Evolutionary conservation across 1,140 invertebrate species (phyloP).

Genomic region (Zaprionus ghesquierei): DNA sequence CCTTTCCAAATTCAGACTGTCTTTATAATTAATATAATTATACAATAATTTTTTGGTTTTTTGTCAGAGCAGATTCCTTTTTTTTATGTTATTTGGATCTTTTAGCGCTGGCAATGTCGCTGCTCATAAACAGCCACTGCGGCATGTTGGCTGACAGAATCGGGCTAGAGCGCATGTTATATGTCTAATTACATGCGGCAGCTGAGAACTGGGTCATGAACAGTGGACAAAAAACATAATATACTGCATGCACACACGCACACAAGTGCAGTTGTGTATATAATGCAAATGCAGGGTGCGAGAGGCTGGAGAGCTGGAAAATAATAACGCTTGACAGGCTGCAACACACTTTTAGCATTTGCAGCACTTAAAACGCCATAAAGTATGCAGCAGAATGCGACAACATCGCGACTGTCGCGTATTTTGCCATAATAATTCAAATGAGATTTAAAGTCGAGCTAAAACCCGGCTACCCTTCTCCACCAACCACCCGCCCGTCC

Average conservation of each 20-base stretch:
- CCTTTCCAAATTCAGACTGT: too few species aligned
- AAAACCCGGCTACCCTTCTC: background rate
- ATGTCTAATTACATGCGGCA: conserved; percentile 53
- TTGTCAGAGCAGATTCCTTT: background rate
- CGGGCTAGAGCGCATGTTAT: conserved; percentile 15
- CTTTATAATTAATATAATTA: too few species aligned
- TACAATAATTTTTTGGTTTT: too few species aligned
- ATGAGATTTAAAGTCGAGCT: conserved; percentile 72
- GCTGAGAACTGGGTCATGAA: conserved; percentile 23
- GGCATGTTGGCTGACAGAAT: conserved; percentile 16
- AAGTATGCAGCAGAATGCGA: conserved; percentile 68
- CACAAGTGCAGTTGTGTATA: background rate
- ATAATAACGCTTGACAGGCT: conserved; percentile 49
- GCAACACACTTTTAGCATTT: conserved; percentile 51
- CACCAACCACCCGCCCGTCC: background rate
- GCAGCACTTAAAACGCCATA: conserved; percentile 71
- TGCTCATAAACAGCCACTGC: background rate
- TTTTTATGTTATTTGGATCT: background rate
- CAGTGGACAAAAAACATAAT: background rate
- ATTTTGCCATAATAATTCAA: conserved; percentile 75
- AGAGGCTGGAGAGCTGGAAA: conserved; percentile 1
- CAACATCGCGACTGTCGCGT: conserved; percentile 59
- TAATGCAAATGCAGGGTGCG: background rate
- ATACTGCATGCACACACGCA: background rate
- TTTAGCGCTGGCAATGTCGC: background rate